Conservation (phyloP, 2,797 vertebrate genomes). For the Bucorvus abyssinicus region DNA sequence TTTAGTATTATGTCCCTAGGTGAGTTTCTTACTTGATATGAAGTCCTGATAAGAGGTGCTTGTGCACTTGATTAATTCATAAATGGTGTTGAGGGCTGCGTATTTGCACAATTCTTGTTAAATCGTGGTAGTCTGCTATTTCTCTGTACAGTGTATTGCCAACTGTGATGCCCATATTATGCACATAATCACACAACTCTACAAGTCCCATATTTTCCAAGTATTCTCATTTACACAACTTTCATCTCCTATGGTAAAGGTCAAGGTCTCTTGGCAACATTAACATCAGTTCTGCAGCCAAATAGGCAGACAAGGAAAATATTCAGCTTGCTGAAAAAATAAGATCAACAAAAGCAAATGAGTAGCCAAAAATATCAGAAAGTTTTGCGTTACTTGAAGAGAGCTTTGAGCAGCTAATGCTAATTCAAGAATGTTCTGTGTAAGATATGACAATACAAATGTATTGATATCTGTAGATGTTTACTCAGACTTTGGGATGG, state of each 20-base stretch:
- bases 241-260: slow-evolving; percentile 29
- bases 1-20: slow-evolving; percentile 75
- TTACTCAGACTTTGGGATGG: not conserved
- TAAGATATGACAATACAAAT: not conserved
- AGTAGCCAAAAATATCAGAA: not conserved
- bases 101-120: slow-evolving; percentile 74
- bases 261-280: slow-evolving; percentile 25
- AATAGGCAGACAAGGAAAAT: not conserved
- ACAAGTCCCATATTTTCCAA: slow-evolving; percentile 28
- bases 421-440: not conserved
- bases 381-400: not conserved
- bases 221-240: slow-evolving; percentile 31
- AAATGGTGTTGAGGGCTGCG: slow-evolving; percentile 64
- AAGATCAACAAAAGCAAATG: not conserved
- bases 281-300: not conserved
- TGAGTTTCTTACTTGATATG: slow-evolving; percentile 62
- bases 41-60: slow-evolving; percentile 73
- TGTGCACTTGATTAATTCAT: slow-evolving; percentile 78
- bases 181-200: slow-evolving; percentile 50
- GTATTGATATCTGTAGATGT: not conserved
- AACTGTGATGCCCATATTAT: slow-evolving; percentile 41
- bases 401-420: not conserved
- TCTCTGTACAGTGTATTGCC: slow-evolving; percentile 56
- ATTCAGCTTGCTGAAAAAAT: not conserved
- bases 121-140: slow-evolving; percentile 56